Conservation (phyloP, 2,888 invertebrate species). For the Meta bourneti region DNA sequence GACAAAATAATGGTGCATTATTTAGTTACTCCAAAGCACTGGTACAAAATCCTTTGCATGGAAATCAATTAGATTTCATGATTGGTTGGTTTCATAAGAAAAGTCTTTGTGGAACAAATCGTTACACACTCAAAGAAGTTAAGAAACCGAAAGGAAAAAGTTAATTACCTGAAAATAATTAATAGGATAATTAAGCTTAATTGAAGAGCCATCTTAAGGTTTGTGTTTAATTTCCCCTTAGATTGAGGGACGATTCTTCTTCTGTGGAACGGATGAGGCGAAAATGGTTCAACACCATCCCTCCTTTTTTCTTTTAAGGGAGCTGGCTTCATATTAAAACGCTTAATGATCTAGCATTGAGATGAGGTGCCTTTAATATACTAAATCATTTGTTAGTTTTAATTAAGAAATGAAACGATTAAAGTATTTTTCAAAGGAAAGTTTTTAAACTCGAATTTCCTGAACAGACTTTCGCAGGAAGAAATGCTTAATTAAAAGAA, state of each 20-base stretch:
- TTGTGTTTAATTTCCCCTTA: conserved; percentile 39
- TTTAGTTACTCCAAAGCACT: neutral
- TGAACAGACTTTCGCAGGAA: no score
- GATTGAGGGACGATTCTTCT: conserved; percentile 21
- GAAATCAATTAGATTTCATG: conserved; percentile 52
- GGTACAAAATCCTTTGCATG: conserved; percentile 38
- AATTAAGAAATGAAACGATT: no score
- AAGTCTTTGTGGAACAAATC: conserved; percentile 22
- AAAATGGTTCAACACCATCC: neutral
- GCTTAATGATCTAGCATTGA: no score
- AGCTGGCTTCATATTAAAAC: no score
- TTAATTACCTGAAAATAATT: conserved; percentile 67
- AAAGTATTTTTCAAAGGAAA: no score
- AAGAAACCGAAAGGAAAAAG: conserved; percentile 47
- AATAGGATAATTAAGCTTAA: conserved; percentile 67
- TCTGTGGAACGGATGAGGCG: neutral
- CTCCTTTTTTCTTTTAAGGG: neutral
- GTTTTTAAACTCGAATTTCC: no score
- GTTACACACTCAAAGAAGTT: conserved; percentile 26
- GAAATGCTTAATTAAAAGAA: no score
- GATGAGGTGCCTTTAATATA: no score
- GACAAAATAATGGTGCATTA: neutral
- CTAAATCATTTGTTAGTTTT: no score
- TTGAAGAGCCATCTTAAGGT: conserved; percentile 53
- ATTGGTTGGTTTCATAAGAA: conserved; percentile 32